Conservation (phyloP, 2,888 invertebrate species). For the Idaea aversata region DNA sequence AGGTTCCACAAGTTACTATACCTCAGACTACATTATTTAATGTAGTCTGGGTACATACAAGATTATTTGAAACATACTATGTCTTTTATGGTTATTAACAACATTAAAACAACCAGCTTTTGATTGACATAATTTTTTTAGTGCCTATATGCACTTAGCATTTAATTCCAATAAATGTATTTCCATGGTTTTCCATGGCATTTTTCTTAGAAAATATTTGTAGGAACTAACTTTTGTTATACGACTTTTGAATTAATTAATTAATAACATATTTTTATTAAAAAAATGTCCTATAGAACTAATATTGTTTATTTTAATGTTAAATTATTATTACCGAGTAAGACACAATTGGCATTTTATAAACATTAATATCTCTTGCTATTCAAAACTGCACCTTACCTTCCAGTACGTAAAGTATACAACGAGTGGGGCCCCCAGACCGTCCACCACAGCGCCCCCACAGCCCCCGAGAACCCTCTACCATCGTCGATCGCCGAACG, state of each 20-base stretch:
- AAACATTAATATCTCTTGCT: background rate
- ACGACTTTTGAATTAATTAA: no score
- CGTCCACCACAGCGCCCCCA: conserved; percentile 32
- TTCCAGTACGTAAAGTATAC: conserved; percentile 83
- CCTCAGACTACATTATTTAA: no score
- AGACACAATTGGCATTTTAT: background rate
- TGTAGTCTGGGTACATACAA: no score
- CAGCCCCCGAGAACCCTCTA: conserved; percentile 47
- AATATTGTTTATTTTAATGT: background rate
- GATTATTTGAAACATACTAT: no score
- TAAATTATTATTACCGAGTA: background rate
- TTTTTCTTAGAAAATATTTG: background rate
- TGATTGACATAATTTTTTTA: no score
- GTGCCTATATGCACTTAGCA: no score
- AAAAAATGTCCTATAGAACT: background rate
- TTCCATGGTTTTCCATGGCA: background rate
- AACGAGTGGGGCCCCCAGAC: conserved; percentile 87
- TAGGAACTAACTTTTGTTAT: no score
- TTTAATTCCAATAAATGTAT: no score
- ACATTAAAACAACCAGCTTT: no score
- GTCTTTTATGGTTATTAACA: no score
- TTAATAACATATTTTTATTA: no score
- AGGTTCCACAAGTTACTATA: no score
- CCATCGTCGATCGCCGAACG: conserved; percentile 84
- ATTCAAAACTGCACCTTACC: background rate